These are phyloP conservation scores for Aporophyla nigra DNA, from an alignment of 2,888 invertebrate genomes.

Conservation along the genomic window DNA sequence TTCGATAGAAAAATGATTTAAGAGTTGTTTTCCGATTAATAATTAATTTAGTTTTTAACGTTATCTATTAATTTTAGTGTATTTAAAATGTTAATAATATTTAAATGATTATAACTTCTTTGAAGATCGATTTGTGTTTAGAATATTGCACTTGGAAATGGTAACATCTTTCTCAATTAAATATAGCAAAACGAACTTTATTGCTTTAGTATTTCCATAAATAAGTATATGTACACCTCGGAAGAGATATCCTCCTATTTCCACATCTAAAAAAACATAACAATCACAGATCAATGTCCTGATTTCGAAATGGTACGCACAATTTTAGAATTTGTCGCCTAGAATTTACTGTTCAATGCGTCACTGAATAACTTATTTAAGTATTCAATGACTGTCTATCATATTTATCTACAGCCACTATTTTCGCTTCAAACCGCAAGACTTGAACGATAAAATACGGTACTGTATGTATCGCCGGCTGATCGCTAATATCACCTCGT, in stretches of 20 bases:
- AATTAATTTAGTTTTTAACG: background rate
- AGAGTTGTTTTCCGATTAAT: conserved; percentile 26
- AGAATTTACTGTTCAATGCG: background rate
- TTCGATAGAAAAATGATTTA: conserved; percentile 51
- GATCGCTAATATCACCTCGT: conserved; percentile 46
- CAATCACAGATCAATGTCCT: too few relatives aligned
- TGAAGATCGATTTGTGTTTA: background rate
- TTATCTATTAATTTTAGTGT: background rate
- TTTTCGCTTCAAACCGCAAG: conserved; percentile 36
- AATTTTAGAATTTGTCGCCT: conserved; percentile 21
- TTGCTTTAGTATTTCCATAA: background rate
- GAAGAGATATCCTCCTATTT: background rate
- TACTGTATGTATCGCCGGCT: conserved; percentile 51
- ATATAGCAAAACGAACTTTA: background rate
- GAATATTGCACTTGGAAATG: background rate
- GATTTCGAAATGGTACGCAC: background rate
- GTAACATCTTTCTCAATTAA: background rate
- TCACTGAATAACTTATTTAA: conserved; percentile 23
- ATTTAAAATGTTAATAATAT: background rate
- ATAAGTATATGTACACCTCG: background rate
- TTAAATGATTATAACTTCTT: background rate
- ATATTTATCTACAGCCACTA: conserved; percentile 53
- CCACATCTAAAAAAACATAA: background rate
- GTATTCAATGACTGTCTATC: conserved; percentile 43
- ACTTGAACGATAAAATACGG: conserved; percentile 46